These are phyloP conservation scores for Pollicipes pollicipes DNA, from an alignment of 1,140 invertebrate genomes.

Conservation along the genomic window DNA sequence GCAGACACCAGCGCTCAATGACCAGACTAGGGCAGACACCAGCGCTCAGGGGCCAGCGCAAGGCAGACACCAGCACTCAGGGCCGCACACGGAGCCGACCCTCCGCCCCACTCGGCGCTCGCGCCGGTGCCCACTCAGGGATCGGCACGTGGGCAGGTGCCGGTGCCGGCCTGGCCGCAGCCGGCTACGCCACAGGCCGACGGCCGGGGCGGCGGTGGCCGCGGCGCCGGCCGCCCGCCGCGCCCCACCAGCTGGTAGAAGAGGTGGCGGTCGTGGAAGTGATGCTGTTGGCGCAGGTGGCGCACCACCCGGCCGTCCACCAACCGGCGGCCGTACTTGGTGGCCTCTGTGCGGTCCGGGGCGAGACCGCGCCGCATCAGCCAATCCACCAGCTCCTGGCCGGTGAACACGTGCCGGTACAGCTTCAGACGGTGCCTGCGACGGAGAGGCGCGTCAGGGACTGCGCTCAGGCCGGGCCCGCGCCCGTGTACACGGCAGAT, in stretches of 20 bases:
- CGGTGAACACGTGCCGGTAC: slow-evolving; percentile 62
- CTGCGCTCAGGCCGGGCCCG: neutral
- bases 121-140: too few species aligned
- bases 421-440: slow-evolving; percentile 48
- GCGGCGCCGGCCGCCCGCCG: neutral
- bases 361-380: slow-evolving; percentile 56
- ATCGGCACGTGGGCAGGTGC: neutral
- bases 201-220: too few species aligned
- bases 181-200: neutral
- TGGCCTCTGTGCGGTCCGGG: slow-evolving; percentile 50
- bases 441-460: too few species aligned
- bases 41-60: too few species aligned
- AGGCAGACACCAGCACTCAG: too few species aligned
- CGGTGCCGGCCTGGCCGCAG: neutral
- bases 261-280: slow-evolving; percentile 43
- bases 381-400: slow-evolving; percentile 69
- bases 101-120: neutral
- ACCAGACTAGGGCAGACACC: too few species aligned
- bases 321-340: slow-evolving; percentile 61
- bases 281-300: slow-evolving; percentile 59
- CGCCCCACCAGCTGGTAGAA: slow-evolving; percentile 25
- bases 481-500: too few species aligned
- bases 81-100: too few species aligned
- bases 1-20: too few species aligned
- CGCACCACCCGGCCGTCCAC: slow-evolving; percentile 61